Evolutionary conservation across 2,888 invertebrate species (phyloP).

Genomic region (Bombylius discolor): DNA sequence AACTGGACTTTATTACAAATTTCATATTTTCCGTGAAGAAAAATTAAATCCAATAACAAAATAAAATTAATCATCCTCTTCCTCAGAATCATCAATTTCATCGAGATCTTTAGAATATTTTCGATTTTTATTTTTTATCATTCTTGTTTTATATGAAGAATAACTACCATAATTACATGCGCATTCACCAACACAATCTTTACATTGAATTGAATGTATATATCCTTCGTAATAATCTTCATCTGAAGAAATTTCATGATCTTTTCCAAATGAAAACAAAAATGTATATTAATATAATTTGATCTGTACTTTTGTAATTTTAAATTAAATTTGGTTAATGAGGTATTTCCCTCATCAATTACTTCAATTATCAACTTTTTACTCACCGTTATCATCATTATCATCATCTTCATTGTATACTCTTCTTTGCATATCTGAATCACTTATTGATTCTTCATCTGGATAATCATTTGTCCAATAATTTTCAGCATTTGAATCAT

Average conservation of each 20-base stretch:
- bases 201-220: conserved; percentile 34
- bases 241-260: conserved; percentile 19
- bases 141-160: conserved; percentile 43
- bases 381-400: conserved; percentile 10
- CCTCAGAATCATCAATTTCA: conserved; percentile 5
- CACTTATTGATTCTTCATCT: conserved; percentile 46
- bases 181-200: conserved; percentile 30
- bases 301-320: too few species aligned
- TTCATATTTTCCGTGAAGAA: too few species aligned
- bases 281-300: too few species aligned
- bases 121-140: conserved; percentile 20
- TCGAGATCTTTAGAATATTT: conserved; percentile 12
- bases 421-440: conserved; percentile 48
- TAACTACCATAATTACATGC: conserved; percentile 41
- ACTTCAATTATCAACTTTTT: not conserved
- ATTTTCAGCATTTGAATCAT: conserved; percentile 67
- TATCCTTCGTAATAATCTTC: conserved; percentile 27
- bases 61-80: not conserved
- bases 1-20: too few species aligned
- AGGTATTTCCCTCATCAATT: too few species aligned
- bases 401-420: conserved; percentile 38
- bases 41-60: too few species aligned
- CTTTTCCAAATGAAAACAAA: conserved; percentile 14
- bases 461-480: conserved; percentile 70
- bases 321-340: too few species aligned